Conservation (phyloP, 2,797 vertebrate genomes). For the Psittacula echo region DNA sequence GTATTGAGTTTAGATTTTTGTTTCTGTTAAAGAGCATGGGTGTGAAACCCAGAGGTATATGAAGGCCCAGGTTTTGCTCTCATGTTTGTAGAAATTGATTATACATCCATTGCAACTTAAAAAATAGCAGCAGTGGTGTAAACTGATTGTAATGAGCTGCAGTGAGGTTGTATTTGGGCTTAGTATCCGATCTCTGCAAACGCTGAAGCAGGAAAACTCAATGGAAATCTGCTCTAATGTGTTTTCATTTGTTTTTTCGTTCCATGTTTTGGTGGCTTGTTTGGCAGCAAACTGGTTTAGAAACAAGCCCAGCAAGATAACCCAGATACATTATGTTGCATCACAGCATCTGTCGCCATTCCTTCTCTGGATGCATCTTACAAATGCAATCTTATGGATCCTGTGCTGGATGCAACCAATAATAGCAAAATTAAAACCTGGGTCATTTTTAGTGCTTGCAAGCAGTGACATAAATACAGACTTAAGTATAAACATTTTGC, state of each 20-base stretch:
- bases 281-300: neutral
- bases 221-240: neutral
- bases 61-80: neutral
- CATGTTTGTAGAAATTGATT: neutral
- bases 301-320: neutral
- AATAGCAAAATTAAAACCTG: neutral
- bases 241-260: neutral
- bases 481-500: neutral
- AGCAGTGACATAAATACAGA: neutral
- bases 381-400: neutral
- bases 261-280: neutral
- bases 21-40: neutral
- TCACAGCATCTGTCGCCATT: fast-evolving
- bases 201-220: neutral
- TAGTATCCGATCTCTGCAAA: neutral
- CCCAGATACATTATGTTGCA: neutral
- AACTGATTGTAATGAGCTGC: neutral
- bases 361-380: neutral
- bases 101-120: neutral
- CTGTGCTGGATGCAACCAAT: neutral
- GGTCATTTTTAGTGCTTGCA: neutral
- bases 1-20: neutral
- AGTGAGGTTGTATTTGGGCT: neutral
- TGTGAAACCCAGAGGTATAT: neutral
- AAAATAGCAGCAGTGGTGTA: neutral